A percentile compares a stretch with the other conserved stretches of the same genome.
These are phyloP conservation scores for Hippoglossus hippoglossus DNA, from an alignment of 2,797 vertebrate genomes.

Conservation along the genomic window DNA sequence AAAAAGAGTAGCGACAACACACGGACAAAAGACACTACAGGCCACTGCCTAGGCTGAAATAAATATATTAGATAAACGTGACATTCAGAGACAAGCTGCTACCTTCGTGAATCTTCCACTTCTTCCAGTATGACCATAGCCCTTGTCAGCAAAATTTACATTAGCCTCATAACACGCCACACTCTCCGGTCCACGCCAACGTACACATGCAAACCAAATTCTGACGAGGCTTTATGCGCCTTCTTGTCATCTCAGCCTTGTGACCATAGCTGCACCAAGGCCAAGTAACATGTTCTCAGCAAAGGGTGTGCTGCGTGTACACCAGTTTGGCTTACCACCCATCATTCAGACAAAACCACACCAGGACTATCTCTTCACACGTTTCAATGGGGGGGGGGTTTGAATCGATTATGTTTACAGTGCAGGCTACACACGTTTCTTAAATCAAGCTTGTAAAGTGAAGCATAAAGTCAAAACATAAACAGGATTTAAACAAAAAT, in stretches of 20 bases:
- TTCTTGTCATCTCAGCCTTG: constrained; percentile 61
- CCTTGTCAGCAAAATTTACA: constrained; percentile 40
- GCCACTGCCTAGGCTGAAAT: constrained; percentile 24
- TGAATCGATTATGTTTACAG: constrained; percentile 20
- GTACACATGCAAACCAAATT: constrained; percentile 45
- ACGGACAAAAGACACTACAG: constrained; percentile 25
- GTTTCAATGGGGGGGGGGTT: not conserved
- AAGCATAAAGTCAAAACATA: not conserved
- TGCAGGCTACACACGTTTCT: not conserved
- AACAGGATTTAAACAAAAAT: not conserved
- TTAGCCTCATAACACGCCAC: constrained; percentile 36
- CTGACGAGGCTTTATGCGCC: constrained; percentile 46
- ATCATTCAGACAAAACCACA: constrained; percentile 67
- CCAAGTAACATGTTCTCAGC: constrained; percentile 68
- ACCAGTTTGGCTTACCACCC: constrained; percentile 57
- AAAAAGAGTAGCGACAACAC: not conserved
- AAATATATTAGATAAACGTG: constrained; percentile 45
- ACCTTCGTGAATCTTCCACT: constrained; percentile 42
- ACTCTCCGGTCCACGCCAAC: constrained; percentile 4
- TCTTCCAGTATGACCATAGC: constrained; percentile 33
- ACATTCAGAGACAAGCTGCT: constrained; percentile 38
- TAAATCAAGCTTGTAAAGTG: not conserved
- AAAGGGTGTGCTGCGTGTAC: constrained; percentile 60
- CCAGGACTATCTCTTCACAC: constrained; percentile 31
- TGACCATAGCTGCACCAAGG: constrained; percentile 57